Evolutionary conservation across 2,113 vertebrate genomes (phyloP).

Genomic region (Anolis carolinensis): DNA sequence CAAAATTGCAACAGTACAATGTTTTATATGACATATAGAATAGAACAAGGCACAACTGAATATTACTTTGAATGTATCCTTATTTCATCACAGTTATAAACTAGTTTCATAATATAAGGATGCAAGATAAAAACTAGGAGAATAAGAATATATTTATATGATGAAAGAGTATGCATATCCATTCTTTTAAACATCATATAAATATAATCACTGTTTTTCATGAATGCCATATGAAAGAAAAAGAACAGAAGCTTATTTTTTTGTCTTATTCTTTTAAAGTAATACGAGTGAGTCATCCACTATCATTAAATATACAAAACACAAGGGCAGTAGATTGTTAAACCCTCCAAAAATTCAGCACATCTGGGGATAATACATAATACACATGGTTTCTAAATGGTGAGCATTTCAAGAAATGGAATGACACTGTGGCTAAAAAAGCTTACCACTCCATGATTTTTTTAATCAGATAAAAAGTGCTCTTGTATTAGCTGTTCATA

Average conservation of each 20-base stretch:
- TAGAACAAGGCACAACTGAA: background rate
- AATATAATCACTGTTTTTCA: background rate
- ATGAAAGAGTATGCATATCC: background rate
- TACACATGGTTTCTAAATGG: background rate
- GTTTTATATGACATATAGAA: background rate
- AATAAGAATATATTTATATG: background rate
- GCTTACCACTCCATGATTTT: background rate
- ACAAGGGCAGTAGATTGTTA: constrained; percentile 1
- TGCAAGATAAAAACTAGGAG: background rate
- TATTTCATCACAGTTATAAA: background rate
- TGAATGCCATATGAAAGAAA: background rate
- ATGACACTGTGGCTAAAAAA: background rate
- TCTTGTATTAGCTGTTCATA: no score
- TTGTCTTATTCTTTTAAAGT: background rate
- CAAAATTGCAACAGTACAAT: background rate
- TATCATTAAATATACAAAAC: constrained; percentile 15
- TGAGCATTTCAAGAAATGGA: background rate
- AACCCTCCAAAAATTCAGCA: constrained; percentile 2
- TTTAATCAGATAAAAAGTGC: background rate
- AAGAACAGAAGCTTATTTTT: background rate
- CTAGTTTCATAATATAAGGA: background rate
- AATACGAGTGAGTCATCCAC: background rate
- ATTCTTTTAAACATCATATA: background rate
- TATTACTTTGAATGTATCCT: background rate
- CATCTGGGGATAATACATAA: background rate